These are phyloP conservation scores for Drosophila insularis DNA, from an alignment of 1,140 invertebrate species.

Conservation along the genomic window DNA sequence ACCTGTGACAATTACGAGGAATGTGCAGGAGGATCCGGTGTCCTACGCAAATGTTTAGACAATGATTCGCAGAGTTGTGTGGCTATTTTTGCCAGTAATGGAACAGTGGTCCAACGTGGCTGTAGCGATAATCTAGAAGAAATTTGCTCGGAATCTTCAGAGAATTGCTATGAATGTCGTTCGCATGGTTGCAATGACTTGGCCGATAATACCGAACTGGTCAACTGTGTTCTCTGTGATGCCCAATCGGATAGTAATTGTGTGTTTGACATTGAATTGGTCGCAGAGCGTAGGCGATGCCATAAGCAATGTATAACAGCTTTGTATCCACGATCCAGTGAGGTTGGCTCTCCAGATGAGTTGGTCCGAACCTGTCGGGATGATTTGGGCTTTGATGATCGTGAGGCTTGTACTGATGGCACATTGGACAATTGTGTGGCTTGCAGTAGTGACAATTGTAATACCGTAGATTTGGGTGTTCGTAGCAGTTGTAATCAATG, in stretches of 20 bases:
- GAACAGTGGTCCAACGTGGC: slow-evolving; percentile 56
- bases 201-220: slow-evolving; percentile 28
- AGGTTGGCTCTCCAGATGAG: slow-evolving; percentile 50
- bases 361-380: slow-evolving; percentile 65
- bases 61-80: slow-evolving; percentile 65
- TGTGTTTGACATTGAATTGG: slow-evolving; percentile 45
- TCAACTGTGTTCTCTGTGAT: slow-evolving; percentile 66
- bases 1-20: slow-evolving; percentile 46
- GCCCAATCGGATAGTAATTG: slow-evolving; percentile 58
- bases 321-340: slow-evolving; percentile 58
- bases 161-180: slow-evolving; percentile 63
- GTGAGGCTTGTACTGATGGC: slow-evolving; percentile 44
- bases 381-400: slow-evolving; percentile 66
- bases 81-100: slow-evolving; percentile 50
- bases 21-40: slow-evolving; percentile 41
- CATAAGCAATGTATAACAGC: slow-evolving; percentile 69
- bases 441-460: slow-evolving; percentile 50
- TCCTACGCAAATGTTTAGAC: slow-evolving; percentile 48
- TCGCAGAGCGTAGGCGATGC: slow-evolving; percentile 48
- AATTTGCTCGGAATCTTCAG: slow-evolving; percentile 18
- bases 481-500: slow-evolving; percentile 66
- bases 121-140: slow-evolving; percentile 61
- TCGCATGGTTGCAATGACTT: slow-evolving; percentile 70
- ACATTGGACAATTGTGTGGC: slow-evolving; percentile 49
- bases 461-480: slow-evolving; percentile 52